Percentiles rank a stretch among this genome's conserved stretches.
phyloP scores from a whole-genome alignment of 1,140 invertebrate species.

The Trinorchestia longiramus region DNA sequence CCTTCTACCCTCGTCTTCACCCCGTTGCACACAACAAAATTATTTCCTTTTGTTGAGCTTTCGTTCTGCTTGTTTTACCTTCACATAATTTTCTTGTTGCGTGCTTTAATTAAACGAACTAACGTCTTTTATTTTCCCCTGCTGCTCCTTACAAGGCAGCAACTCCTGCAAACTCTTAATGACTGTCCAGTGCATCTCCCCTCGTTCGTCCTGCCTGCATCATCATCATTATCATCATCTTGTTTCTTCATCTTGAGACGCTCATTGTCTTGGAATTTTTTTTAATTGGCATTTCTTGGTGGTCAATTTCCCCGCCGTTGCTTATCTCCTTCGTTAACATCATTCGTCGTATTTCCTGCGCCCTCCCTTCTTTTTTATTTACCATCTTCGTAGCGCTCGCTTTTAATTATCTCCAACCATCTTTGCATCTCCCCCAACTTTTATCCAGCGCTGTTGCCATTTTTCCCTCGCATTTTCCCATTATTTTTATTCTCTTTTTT shows the following conservation, averaged over 20 bases:
- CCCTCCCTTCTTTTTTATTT: background rate
- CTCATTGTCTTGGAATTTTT: constrained; percentile 15
- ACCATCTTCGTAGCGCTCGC: constrained; percentile 16
- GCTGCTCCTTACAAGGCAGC: constrained; percentile 2
- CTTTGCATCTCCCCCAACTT: constrained; percentile 48
- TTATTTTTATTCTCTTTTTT: constrained; percentile 21
- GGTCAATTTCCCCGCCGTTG: constrained; percentile 30
- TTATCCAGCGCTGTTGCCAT: constrained; percentile 11
- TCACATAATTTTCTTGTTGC: background rate
- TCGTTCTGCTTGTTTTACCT: background rate
- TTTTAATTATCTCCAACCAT: constrained; percentile 44
- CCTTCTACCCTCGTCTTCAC: too few relatives aligned
- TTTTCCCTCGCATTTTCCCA: constrained; percentile 30
- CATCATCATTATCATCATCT: background rate
- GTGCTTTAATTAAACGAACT: background rate
- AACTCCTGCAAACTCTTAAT: constrained; percentile 9
- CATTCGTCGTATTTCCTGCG: background rate
- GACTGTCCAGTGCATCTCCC: background rate
- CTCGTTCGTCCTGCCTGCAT: background rate
- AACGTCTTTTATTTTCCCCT: background rate
- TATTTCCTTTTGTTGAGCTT: background rate
- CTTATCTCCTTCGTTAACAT: constrained; percentile 46
- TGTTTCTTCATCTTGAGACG: background rate
- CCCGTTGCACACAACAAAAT: background rate
- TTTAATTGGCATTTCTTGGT: constrained; percentile 3